Evolutionary conservation across 2,797 vertebrate species (phyloP).

Genomic region (Mus spretus): DNA sequence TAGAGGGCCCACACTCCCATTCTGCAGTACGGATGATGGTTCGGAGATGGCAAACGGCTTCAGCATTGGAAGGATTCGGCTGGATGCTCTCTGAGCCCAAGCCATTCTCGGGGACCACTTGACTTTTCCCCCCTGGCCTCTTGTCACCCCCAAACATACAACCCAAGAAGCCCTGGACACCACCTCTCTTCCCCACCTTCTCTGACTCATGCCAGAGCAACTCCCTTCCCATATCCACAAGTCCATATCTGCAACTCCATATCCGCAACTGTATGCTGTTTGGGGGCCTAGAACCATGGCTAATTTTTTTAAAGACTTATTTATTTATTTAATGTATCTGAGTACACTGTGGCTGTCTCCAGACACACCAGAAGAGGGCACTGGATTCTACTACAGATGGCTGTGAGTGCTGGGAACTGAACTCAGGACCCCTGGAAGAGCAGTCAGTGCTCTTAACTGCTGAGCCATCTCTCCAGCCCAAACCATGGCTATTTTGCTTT

Average conservation of each 20-base stretch:
- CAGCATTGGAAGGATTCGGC: neutral
- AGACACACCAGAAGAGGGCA: neutral
- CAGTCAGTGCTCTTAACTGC: neutral
- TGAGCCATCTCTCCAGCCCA: neutral
- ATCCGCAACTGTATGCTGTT: neutral
- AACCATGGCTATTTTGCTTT: neutral
- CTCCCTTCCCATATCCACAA: neutral
- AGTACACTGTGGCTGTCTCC: neutral
- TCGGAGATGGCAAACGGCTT: neutral
- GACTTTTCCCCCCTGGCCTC: neutral
- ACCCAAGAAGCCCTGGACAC: too few species aligned
- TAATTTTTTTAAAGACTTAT: too few species aligned
- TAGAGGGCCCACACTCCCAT: neutral
- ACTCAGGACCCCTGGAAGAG: neutral
- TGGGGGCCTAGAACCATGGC: fast-evolving
- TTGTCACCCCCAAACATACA: neutral
- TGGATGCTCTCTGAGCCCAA: neutral
- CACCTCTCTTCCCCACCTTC: neutral
- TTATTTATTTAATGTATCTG: too few species aligned
- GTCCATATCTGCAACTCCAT: neutral
- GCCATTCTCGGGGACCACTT: fast-evolving
- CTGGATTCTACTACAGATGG: neutral
- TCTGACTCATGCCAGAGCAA: neutral
- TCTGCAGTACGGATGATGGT: neutral
- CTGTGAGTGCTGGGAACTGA: neutral